Conservation (phyloP, 92 coral and sea anemone species). For the Siderastrea radians region DNA sequence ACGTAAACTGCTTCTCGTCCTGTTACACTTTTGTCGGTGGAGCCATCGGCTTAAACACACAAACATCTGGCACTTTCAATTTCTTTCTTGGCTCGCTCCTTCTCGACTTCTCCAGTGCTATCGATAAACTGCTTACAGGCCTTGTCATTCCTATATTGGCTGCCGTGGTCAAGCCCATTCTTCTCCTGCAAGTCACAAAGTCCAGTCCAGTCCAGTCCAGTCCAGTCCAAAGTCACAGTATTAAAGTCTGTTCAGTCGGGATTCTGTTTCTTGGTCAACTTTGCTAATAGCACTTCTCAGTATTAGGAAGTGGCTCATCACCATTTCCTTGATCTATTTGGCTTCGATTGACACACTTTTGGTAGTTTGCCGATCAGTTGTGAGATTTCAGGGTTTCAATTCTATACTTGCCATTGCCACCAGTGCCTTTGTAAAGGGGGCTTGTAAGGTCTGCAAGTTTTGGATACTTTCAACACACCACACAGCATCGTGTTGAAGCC, state of each 20-base stretch:
- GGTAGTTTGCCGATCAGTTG: slow-evolving; percentile 36
- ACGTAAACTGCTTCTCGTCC: not conserved
- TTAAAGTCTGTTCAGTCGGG: slow-evolving; percentile 31
- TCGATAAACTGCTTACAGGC: slow-evolving; percentile 30
- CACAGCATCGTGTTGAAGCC: slow-evolving; percentile 26
- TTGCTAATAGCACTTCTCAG: slow-evolving; percentile 24
- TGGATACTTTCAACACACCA: slow-evolving; percentile 12
- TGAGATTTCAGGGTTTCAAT: slow-evolving; percentile 34
- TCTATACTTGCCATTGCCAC: slow-evolving; percentile 31
- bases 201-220: slow-evolving; percentile 31
- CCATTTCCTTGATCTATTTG: slow-evolving; percentile 32
- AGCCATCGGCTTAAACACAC: slow-evolving; percentile 41
- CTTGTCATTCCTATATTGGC: slow-evolving; percentile 35
- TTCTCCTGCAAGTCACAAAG: slow-evolving; percentile 44
- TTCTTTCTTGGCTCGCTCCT: slow-evolving; percentile 12
- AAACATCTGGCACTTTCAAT: slow-evolving; percentile 30
- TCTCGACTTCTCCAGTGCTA: slow-evolving; percentile 24
- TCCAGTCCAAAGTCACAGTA: slow-evolving; percentile 20
- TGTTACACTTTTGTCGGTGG: not conserved
- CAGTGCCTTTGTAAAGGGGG: slow-evolving; percentile 30
- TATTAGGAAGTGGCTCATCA: slow-evolving; percentile 17
- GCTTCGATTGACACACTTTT: slow-evolving; percentile 21
- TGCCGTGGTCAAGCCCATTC: slow-evolving; percentile 37
- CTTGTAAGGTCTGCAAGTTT: slow-evolving; percentile 11
- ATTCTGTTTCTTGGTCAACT: slow-evolving; percentile 23